Conservation (phyloP, 2,888 invertebrate species). For the Apamea epomidion region DNA sequence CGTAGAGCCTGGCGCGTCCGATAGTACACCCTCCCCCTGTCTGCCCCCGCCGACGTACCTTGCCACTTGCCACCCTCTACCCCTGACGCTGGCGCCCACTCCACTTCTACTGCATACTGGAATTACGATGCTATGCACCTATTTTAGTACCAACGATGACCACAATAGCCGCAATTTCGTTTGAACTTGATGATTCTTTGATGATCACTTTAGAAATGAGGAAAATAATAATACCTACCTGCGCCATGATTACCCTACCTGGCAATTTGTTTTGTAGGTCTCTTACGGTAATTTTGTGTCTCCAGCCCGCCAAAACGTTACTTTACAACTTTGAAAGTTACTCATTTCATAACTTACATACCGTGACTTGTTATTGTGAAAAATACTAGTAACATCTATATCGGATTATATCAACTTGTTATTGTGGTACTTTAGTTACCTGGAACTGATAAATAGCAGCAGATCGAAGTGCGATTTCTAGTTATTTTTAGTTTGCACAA, state of each 20-base stretch:
- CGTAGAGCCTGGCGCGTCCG: slow-evolving; percentile 84
- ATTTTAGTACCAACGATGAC: slow-evolving; percentile 52
- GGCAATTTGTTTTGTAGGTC: slow-evolving; percentile 17
- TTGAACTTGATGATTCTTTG: slow-evolving; percentile 33
- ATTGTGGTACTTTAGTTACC: slow-evolving; percentile 62
- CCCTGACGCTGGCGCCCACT: slow-evolving; percentile 56
- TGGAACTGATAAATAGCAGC: slow-evolving; percentile 72
- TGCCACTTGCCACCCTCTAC: slow-evolving; percentile 54
- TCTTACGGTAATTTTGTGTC: slow-evolving; percentile 15
- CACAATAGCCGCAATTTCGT: slow-evolving; percentile 42
- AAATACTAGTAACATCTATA: slow-evolving; percentile 43
- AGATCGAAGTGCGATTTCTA: slow-evolving; percentile 70
- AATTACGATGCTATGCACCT: slow-evolving; percentile 64
- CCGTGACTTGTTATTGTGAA: slow-evolving; percentile 34
- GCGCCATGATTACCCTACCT: slow-evolving; percentile 14
- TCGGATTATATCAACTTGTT: slow-evolving; percentile 52
- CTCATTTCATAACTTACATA: slow-evolving; percentile 7
- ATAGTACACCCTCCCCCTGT: slow-evolving; percentile 79
- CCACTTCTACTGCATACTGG: slow-evolving; percentile 72
- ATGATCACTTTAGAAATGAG: slow-evolving; percentile 38
- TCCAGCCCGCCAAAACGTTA: slow-evolving; percentile 7
- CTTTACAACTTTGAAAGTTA: slow-evolving; percentile 15
- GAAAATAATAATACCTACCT: slow-evolving; percentile 31
- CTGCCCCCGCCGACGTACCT: slow-evolving; percentile 65
- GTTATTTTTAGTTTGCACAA: slow-evolving; percentile 72